Percentiles rank a stretch among this genome's conserved stretches.
Conservation (phyloP, 2,113 vertebrate species). For the Pithys albifrons region DNA sequence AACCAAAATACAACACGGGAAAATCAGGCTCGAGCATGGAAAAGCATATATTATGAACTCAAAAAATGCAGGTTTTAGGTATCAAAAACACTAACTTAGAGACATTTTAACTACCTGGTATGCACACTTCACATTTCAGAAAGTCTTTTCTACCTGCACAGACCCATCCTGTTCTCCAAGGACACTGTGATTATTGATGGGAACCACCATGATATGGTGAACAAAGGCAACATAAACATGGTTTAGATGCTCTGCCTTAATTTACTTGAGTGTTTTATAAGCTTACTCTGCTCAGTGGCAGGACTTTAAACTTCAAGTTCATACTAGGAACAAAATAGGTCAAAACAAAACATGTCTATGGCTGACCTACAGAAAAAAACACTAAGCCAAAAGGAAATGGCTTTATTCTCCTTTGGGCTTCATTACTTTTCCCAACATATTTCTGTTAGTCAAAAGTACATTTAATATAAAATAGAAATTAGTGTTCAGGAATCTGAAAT, state of each 20-base stretch:
- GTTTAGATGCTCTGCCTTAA: not conserved
- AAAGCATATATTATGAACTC: not conserved
- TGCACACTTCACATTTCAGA: rapidly evolving
- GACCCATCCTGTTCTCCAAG: not conserved
- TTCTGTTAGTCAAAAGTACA: not conserved
- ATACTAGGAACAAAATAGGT: not conserved
- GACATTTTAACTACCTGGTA: not conserved
- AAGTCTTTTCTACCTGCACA: not conserved
- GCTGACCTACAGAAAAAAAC: not conserved
- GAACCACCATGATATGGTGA: not conserved
- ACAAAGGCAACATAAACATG: not conserved
- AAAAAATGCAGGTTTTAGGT: rapidly evolving
- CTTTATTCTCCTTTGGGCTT: not conserved
- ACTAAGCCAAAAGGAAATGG: not conserved
- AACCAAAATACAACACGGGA: too few species aligned
- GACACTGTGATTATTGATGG: not conserved
- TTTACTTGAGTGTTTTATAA: not conserved
- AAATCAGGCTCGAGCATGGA: not conserved
- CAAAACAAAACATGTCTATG: not conserved
- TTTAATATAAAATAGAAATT: not conserved
- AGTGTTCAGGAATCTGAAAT: not conserved
- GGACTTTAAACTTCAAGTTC: not conserved
- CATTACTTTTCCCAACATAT: not conserved
- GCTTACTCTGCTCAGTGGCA: not conserved
- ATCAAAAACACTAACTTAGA: not conserved